Base-by-base conservation (phyloP, 1,140 invertebrate genomes). In the Drosophila cardini region DNA sequence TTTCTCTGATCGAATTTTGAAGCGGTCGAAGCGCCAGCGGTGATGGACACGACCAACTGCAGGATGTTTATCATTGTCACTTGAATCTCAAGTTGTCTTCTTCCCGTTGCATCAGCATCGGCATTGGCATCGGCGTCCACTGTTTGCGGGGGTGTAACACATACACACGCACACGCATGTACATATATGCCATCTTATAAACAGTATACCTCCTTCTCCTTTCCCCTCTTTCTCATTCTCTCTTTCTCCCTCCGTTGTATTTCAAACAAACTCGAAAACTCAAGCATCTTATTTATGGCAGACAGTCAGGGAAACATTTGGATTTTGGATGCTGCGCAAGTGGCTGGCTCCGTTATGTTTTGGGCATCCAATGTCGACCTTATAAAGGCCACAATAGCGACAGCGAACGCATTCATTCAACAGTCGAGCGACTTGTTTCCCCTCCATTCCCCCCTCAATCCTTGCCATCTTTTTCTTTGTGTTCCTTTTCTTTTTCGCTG, bases 51-150 rank as follows among this genome's bases (percentile, higher is more conserved):
- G 52, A 65, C 45, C 83, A 83, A 87, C 83, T 76, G 83, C 83
- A 86, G 83, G 83, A 83, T 86, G 83, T 86, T 86, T 86, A 86
- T 87, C 72, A 74, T 73, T 86, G 52, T 83, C 83, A 86, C 74
- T 84, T 79, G 81, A 79, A 77, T 76, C 78, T 79, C 76, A 74
- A 71, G 74, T 77, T 78, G 70, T 52, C 34, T 72, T n/a, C 13
- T 68, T 68, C 55, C 64, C 71, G 48, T 61, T 73, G 58, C 70
- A 69, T 26, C 46, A 61, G n/a, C n/a, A n/a, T n/a, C n/a, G n/a
- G n/a, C n/a, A n/a, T n/a, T n/a, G n/a, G n/a, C n/a, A n/a, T n/a
- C n/a, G n/a, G 57, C 69, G 73, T 76, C 64, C 64, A 62, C 26
- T 72, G 61, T 80, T 72, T 43, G 63, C 74, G 80, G 78, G 80